Conservation (phyloP, 2,113 vertebrate species). For the Gallinago undulata region DNA sequence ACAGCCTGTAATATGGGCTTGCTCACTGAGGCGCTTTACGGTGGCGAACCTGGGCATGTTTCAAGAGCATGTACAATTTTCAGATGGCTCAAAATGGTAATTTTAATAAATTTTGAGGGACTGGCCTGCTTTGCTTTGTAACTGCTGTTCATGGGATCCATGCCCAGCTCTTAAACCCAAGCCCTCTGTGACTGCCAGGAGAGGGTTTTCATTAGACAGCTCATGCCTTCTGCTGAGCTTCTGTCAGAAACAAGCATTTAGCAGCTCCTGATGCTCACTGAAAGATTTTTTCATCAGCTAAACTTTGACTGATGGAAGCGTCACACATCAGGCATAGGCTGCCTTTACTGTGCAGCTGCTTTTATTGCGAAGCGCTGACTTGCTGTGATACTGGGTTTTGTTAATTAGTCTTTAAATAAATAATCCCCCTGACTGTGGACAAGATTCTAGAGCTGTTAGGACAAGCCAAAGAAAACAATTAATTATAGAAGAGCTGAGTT, state of each 20-base stretch:
- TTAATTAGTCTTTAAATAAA: slow-evolving; percentile 47
- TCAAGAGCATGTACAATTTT: neutral
- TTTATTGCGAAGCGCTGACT: slow-evolving; percentile 23
- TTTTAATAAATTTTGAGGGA: neutral
- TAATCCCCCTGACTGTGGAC: neutral
- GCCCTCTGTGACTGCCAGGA: neutral
- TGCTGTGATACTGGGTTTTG: neutral
- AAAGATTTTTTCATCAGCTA: slow-evolving; percentile 9
- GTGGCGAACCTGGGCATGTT: neutral
- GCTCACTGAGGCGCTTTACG: neutral
- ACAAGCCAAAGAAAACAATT: neutral
- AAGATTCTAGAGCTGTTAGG: neutral
- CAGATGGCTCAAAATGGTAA: neutral
- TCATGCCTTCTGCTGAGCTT: neutral
- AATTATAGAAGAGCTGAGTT: neutral
- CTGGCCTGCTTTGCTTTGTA: neutral
- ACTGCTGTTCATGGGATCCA: neutral
- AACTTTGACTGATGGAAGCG: slow-evolving; percentile 17
- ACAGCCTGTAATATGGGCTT: neutral
- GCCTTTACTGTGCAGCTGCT: slow-evolving; percentile 5
- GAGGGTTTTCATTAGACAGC: neutral
- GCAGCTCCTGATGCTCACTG: neutral
- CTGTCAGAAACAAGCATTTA: slow-evolving; percentile 30
- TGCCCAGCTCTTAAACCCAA: neutral
- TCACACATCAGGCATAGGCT: neutral